Evolutionary conservation across 64 coral and sea anemone genomes (phyloP).

Genomic region (Stylophora pistillata): DNA sequence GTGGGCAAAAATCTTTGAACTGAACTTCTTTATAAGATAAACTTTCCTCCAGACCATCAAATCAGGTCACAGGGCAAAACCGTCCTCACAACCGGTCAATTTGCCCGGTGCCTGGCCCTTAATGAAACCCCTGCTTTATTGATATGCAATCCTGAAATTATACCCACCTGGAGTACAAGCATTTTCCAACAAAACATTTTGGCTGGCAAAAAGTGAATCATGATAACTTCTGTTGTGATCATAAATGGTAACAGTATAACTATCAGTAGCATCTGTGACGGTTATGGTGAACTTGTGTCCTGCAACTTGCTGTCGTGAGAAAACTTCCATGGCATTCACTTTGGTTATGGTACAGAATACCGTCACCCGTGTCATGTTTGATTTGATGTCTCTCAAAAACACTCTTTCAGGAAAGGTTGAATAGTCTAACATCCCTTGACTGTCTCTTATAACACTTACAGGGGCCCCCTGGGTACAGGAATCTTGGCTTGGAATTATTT

Average conservation of each 20-base stretch:
- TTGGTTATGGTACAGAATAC: conserved; percentile 63
- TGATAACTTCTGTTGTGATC: conserved; percentile 59
- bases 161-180: conserved; percentile 49
- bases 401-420: conserved; percentile 90
- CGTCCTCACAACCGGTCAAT: no score
- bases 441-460: conserved; percentile 85
- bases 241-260: conserved; percentile 50
- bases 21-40: no score
- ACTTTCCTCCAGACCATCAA: no score
- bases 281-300: conserved; percentile 57
- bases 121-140: background rate
- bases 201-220: conserved; percentile 60
- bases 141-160: background rate
- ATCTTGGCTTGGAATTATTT: conserved; percentile 80
- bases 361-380: conserved; percentile 77
- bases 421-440: conserved; percentile 90
- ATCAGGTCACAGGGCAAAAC: no score
- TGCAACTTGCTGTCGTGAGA: conserved; percentile 21
- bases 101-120: no score
- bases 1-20: no score
- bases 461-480: conserved; percentile 55
- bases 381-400: conserved; percentile 78
- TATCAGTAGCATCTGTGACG: conserved; percentile 66
- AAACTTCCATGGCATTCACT: conserved; percentile 47
- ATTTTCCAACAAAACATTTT: conserved; percentile 82